Conservation (phyloP, 2,113 vertebrate species). For the Dromaius novaehollandiae region DNA sequence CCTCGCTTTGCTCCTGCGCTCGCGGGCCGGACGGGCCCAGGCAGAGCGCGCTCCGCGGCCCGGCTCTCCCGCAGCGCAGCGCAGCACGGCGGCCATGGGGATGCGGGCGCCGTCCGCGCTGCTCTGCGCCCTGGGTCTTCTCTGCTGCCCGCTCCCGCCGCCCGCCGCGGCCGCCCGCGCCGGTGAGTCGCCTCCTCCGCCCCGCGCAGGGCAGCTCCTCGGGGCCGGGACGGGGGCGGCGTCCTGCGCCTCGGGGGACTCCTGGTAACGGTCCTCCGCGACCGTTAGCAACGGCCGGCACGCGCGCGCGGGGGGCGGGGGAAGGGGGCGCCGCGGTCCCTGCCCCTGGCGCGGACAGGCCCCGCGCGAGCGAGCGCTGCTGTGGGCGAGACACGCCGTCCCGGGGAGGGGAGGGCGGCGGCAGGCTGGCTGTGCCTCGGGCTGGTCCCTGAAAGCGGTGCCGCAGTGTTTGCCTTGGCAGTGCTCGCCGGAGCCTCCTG, state of each 20-base stretch:
- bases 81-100: conserved; percentile 67
- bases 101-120: conserved; percentile 25
- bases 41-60: background rate
- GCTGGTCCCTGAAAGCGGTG: too few species aligned
- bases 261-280: background rate
- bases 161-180: background rate
- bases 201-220: too few species aligned
- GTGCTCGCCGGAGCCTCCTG: too few species aligned
- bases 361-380: too few species aligned
- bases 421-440: too few species aligned
- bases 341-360: too few species aligned
- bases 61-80: background rate
- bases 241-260: background rate
- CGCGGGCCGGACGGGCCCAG: too few species aligned
- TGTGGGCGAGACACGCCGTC: too few species aligned
- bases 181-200: background rate
- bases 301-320: background rate
- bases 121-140: conserved; percentile 20
- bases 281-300: background rate
- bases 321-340: too few species aligned
- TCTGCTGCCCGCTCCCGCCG: background rate
- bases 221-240: background rate
- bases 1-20: background rate
- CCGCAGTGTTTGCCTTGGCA: rapidly evolving
- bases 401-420: too few species aligned